These are phyloP conservation scores for Galaxea fascicularis DNA, from an alignment of 92 coral and sea anemone species.

Conservation along the genomic window DNA sequence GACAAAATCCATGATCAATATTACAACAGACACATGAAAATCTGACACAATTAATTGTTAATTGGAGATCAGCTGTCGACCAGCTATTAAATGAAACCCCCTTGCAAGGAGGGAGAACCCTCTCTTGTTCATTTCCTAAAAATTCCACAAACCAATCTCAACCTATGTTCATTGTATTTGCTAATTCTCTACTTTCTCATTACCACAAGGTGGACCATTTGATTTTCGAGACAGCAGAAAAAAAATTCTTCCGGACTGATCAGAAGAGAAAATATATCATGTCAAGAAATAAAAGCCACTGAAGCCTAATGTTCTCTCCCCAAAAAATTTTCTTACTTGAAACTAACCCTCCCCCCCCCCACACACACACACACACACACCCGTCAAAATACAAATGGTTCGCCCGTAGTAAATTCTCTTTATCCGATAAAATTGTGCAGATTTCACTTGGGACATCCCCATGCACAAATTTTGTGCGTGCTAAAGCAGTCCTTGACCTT, in stretches of 20 bases:
- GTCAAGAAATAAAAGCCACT: conserved; percentile 5
- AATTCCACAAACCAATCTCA: background rate
- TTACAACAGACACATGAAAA: background rate
- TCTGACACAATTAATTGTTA: conserved; percentile 1
- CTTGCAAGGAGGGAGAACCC: conserved; percentile 8
- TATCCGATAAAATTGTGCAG: background rate
- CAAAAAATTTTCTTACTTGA: background rate
- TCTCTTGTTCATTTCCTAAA: background rate
- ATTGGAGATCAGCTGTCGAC: conserved; percentile 2
- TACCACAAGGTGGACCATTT: conserved; percentile 4
- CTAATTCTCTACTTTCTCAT: conserved; percentile 2
- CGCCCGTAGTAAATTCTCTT: background rate
- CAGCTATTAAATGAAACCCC: conserved; percentile 1
- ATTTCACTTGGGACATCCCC: background rate
- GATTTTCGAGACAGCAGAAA: background rate
- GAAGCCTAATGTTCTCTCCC: conserved; percentile 1
- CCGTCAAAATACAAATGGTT: background rate
- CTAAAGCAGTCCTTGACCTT: background rate
- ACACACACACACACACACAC: background rate
- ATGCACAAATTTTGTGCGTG: background rate
- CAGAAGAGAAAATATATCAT: background rate
- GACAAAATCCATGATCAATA: conserved; percentile 1
- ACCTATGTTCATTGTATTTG: conserved; percentile 2
- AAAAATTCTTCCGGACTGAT: background rate
- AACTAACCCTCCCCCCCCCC: background rate